Evolutionary conservation across 2,797 vertebrate genomes (phyloP), one percentile per base, ranked within the genome.

Genomic region (Paramormyrops hopkinsi): DNA sequence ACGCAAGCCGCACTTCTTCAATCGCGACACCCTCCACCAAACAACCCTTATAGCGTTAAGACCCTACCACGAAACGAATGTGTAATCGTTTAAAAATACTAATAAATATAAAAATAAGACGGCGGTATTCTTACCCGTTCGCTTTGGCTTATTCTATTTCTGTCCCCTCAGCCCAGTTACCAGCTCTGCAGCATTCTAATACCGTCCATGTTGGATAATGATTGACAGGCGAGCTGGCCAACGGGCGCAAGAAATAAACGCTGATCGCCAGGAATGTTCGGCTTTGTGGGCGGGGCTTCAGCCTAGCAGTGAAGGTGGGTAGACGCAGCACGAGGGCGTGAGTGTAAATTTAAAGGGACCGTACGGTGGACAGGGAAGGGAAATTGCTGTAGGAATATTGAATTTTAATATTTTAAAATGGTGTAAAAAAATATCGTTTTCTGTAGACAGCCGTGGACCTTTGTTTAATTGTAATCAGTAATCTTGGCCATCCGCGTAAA

Each of bases 131-230:
- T 93, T 95, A 96, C 96, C 95, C 95, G 93, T 89, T 88, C 88
- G 91, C 82, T 92, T 91, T 92, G 92, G 50, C 92, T 95, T 93
- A 76, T 73, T 92, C 90, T 94, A 92, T 92, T 93, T 93, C 92
- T 90, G 93, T 92, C 91, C 91, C 91, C 92, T 94, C 94, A 92
- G 93, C 93, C 86, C 88, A 88, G 86, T 91, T 89, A 92, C 89
- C 29, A 90, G 94, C 93, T 94, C 89, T 93, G 91, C 94, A 94
- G 95, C 95, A 95, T 92, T 94, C 93, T 92, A 92, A 56, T 92
- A 89, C 92, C 93, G 91, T 91, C 94, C 94, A 93, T 95, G 90
- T 94, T 94, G 91, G 90, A 86, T 19, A 22, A 92, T 96, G 95
- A 97, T 93, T 95, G 96, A 94, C 96, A 93, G 91, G 1, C 88